Percentiles rank a stretch among this genome's conserved stretches.
Conservation (phyloP, 53 echinoderm and acorn worm genomes). For the Arbacia lixula region DNA sequence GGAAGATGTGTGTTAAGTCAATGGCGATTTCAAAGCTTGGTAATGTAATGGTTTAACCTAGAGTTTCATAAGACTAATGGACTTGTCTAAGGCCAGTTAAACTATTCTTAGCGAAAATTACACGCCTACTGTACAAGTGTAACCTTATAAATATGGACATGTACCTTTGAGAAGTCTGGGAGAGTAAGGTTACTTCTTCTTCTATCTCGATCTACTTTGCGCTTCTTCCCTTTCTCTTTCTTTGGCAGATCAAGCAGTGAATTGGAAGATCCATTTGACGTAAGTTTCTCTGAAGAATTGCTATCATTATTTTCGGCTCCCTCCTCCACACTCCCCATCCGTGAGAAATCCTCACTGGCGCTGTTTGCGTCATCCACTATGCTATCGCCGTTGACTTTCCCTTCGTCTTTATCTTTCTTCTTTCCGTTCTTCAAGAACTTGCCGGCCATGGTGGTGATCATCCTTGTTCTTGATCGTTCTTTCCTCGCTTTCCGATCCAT, state of each 20-base stretch:
- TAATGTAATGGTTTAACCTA: too few species aligned
- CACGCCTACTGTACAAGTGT: neutral
- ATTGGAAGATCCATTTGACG: neutral
- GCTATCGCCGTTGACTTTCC: constrained; percentile 13
- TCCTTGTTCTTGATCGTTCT: constrained; percentile 1
- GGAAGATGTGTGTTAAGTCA: too few species aligned
- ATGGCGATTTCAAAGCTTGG: too few species aligned
- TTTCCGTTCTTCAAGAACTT: constrained; percentile 33
- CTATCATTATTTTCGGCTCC: neutral
- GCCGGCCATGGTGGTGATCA: constrained; percentile 5
- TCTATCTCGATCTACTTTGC: constrained; percentile 32
- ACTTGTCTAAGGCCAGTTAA: too few species aligned
- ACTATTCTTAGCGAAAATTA: too few species aligned
- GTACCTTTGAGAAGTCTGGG: constrained; percentile 51
- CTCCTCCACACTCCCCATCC: constrained; percentile 16
- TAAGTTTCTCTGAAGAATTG: neutral
- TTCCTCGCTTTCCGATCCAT: neutral
- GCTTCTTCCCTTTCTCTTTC: constrained; percentile 32
- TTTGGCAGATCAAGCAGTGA: constrained; percentile 21
- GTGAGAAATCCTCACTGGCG: neutral
- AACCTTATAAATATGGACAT: neutral
- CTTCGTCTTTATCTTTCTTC: constrained; percentile 34
- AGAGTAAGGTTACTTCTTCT: constrained; percentile 20
- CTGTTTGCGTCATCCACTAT: constrained; percentile 11
- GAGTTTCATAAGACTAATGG: too few species aligned